Base-by-base conservation (phyloP, 2,888 invertebrate genomes). In the Dorcus parallelipipedus region DNA sequence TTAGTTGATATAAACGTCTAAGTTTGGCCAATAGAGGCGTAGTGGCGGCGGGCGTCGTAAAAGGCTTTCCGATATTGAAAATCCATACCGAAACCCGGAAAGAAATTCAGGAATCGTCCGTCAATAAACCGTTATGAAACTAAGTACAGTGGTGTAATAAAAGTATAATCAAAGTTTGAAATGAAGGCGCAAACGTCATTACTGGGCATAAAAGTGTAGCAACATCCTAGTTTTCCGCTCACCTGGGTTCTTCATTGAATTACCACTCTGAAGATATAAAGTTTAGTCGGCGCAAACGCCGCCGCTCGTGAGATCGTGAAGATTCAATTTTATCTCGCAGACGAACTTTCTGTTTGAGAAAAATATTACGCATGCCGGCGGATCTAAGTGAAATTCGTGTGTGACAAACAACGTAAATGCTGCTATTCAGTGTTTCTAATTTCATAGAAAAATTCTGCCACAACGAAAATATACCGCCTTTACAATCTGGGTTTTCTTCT, bases 141-240 rank as follows among this genome's bases (percentile, higher is more conserved):
- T 45, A 61, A 62, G 60, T 58, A 61, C 57, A 42, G 54, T 59
- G 60, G 61, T 58, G 64, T 62, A 61, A 64, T 65, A 64, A 64
- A 62, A 59, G 59, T 63, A 59, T 67, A 67, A 67, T 67, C 64
- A 66, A 64, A 67, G 63, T 64, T 64, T 63, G 57, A 63, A 65
- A 68, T 67, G 68, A 67, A 64, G 61, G 62, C 62, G 64, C 61
- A 62, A 67, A 68, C 64, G 67, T 64, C 67, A 67, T 68, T 68
- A 68, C 63, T 20, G 58, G 62, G 59, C 58, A 66, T 66, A 66
- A 66, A 67, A 66, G 61, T 64, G 62, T 61, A 63, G 65, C 65
- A 61, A 57, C 64, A 62, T 64, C 63, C 64, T 64, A 65, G 64
- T 66, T 66, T 67, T 66, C 65, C 65, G 65, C 64, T 67, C 63